Base-by-base conservation (phyloP, 2,113 vertebrate genomes). In the Centropus unirufus region DNA sequence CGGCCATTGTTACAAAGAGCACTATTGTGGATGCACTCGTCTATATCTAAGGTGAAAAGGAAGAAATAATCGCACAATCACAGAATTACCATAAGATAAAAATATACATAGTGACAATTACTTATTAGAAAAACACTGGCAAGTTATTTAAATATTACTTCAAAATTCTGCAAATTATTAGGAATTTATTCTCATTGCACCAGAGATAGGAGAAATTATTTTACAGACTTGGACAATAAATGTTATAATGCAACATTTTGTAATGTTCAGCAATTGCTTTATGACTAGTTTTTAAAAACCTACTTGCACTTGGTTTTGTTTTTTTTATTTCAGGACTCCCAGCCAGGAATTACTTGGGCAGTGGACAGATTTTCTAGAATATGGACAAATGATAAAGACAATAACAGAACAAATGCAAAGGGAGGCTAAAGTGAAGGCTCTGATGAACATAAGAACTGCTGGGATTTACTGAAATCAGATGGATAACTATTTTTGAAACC, bases 1-100 rank as follows among this genome's bases (percentile, higher is more conserved):
- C 96, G 95, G 2, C 98, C 98, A 69, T 98, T 97, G 88, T 98
- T 98, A 90, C 98, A 98, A 26, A 98, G 97, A 81, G 98, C 95
- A 26, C 98, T 97, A 51, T 97, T 98, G 90, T 97, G 98, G 82
- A 98, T 95, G 36, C 98, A 98, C 32, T 98, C 98, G 79, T 98
- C 97, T 11, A 98, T 94, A 96, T 98, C 98, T 98, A 69, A 34
- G 14, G 20, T 34, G 69, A 19, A 73, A 57, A 23, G 49, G 24
- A 2, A 39, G 27, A 82, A 54, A 32, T 7, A 70, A 54, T n/a
- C 3, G 7, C 40, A 70, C 12, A 78, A 26, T 32, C 55, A 47
- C 2, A 1, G 7, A 44, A n/a, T n/a, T 44, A 44, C 11, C 13
- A 26, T 78, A n/a, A n/a, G 22, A 55, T 16, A 67, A 82, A 88